Evolutionary conservation across 2,888 invertebrate genomes (phyloP).

Genomic region (Onchidella celtica): DNA sequence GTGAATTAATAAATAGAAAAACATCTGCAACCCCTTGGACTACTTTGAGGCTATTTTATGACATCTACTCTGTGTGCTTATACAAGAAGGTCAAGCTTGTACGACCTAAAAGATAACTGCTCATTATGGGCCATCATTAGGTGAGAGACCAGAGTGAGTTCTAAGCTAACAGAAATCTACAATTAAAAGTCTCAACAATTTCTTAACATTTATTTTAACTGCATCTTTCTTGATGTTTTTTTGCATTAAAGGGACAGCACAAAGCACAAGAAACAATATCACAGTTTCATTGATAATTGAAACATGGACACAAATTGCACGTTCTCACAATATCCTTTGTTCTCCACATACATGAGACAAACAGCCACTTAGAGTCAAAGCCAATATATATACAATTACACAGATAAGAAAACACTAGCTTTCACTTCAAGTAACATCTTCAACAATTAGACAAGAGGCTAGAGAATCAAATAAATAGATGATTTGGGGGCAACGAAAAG

Average conservation of each 20-base stretch:
- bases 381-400: slow-evolving; percentile 34
- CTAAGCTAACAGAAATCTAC: too few species aligned
- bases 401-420: slow-evolving; percentile 38
- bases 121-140: too few species aligned
- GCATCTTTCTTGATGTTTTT: neutral
- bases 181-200: too few species aligned
- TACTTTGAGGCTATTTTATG: too few species aligned
- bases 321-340: neutral
- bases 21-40: too few species aligned
- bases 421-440: slow-evolving; percentile 29
- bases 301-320: slow-evolving; percentile 1
- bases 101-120: too few species aligned
- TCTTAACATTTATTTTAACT: too few species aligned
- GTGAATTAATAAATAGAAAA: too few species aligned
- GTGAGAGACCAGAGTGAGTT: too few species aligned
- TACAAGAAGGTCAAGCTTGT: too few species aligned
- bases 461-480: slow-evolving; percentile 13
- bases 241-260: neutral
- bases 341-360: slow-evolving; percentile 22
- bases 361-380: slow-evolving; percentile 32
- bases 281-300: slow-evolving; percentile 49
- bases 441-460: neutral
- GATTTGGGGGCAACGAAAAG: neutral
- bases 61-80: too few species aligned
- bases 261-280: slow-evolving; percentile 44